Base-by-base conservation (phyloP, 2,888 invertebrate genomes). In the Cantharis nigra region DNA sequence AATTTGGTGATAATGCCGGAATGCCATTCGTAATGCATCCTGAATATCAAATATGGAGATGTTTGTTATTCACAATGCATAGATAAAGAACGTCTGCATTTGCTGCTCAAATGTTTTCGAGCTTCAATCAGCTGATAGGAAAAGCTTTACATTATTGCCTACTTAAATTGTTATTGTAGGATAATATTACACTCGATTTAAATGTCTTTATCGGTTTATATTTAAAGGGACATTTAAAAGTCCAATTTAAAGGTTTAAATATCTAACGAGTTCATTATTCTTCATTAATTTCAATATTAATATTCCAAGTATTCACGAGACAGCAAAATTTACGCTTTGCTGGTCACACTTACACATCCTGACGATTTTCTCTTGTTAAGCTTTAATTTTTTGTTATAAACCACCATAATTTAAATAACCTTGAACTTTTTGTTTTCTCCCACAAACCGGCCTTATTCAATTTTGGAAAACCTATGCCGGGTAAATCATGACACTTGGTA, bases 191-290 rank as follows among this genome's bases (percentile, higher is more conserved):
- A 33, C 72, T 18, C 28, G 33, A 63, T 77, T 77, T 77, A 77
- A 77, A 77, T 74, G 77, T 49, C 77, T 28, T 23, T 67, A 71
- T 33, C 64, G 71, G 69, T 69, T 62, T 67, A 65, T 14, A 67
- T 71, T 74, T 71, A 78, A 78, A 78, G 75, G 78, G 70, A 63
- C 70, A 75, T 78, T 78, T 78, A 78, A 78, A 78, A 74, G 75
- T 70, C 67, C 72, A 73, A 72, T 72, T 74, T 62, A 75, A 75
- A 75, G 69, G 72, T 67, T 69, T 75, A 74, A 71, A 75, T 72
- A 65, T 63, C 76, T 63, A 28, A 30, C 30, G 75, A 78, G 78
- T 78, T 78, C 78, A 78, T 78, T 78, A 78, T 78, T 75, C 78
- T 73, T 77, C 72, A 75, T 78, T 65, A 72, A 75, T 72, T 63